Evolutionary conservation across 2,797 vertebrate species (phyloP), one percentile per base, ranked within the genome.

Genomic region (Hydrocynus forskahlii): DNA sequence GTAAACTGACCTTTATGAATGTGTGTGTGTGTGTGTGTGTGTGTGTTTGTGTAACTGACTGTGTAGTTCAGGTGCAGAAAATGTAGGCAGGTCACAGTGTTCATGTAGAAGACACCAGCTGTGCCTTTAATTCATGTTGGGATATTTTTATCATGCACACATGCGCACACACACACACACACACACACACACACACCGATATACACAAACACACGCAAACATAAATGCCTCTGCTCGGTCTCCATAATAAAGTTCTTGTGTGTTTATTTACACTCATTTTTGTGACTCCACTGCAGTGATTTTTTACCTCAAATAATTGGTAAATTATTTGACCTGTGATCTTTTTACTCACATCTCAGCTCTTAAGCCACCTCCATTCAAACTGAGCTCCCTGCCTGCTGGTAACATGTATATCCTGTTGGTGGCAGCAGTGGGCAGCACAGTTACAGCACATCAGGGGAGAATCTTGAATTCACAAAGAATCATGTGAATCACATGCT

Each of bases 71-170:
- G 54, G 19, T 54, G 38, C 67, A 43, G 64, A 16, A 21, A 45
- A 48, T 48, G n/a, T 43, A 67, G 29, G 23, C 50, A 60, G 82
- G 74, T 77, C 38, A 60, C 50, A 25, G 3, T 57, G 73, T 21
- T 21, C 85, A 87, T 89, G 84, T 88, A 85, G 81, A 43, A 86
- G n/a, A 75, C 81, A 88, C 81, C 89, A 92, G 88, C 86, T 91
- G 89, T 88, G 78, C 78, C 81, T 87, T 87, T 85, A 85, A 88
- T 87, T 80, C 60, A 68, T 67, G 23, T 4, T n/a, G 7, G 7
- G 23, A 72, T 89, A 89, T 90, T 87, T 86, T 81, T 89, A 89
- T 8, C 17, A 43, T n/a, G 50, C 35, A 54, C 60, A 81, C 75
- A 60, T 54, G 52, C 66, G 71, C 70, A 52, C 64, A 71, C 40